Evolutionary conservation across 2,113 vertebrate genomes (phyloP), one percentile per base, ranked within the genome.

Genomic region (Sceloporus undulatus): DNA sequence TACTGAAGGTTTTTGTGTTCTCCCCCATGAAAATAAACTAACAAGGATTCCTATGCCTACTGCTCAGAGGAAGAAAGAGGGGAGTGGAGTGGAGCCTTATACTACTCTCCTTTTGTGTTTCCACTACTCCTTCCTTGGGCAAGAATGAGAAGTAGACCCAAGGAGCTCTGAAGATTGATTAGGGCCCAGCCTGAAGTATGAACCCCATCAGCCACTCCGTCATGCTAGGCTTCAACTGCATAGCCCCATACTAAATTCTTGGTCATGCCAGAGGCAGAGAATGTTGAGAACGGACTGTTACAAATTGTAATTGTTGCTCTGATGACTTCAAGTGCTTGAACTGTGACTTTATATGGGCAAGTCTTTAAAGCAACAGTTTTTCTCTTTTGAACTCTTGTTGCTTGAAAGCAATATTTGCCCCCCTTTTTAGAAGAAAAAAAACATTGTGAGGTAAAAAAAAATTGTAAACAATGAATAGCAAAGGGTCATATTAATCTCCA

Each of bases 331-430:
- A 93, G 90, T 88, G 92, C 92, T 93, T 93, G 88, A 73, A 23
- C 66, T 88, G 59, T 88, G 90, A 62, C 13, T 70, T 92, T 89
- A 71, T 86, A 65, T 78, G 59, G 59, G 77, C 42, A 91, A 90
- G 76, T 90, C 91, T 94, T 91, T 89, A 86, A 91, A 66, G 83
- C 82, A 93, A 93, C 89, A 86, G 73, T 92, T 93, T 93, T 90
- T 82, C 42, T 83, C 62, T 73, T 87, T 88, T 86, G 90, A 89
- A 78, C 92, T 81, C 88, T 84, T 93, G n/a, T 92, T 82, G 68
- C 91, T 87, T 84, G 52, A 92, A 94, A 87, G 83, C 89, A 93
- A 87, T 80, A 85, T 73, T 18, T 76, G 82, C 8, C n/a, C 34
- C 21, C 52, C 38, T 48, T 73, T 38, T 52, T 42, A 42, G n/a